Conservation (phyloP, 2,113 vertebrate genomes). For the Rhabdornis inornatus region DNA sequence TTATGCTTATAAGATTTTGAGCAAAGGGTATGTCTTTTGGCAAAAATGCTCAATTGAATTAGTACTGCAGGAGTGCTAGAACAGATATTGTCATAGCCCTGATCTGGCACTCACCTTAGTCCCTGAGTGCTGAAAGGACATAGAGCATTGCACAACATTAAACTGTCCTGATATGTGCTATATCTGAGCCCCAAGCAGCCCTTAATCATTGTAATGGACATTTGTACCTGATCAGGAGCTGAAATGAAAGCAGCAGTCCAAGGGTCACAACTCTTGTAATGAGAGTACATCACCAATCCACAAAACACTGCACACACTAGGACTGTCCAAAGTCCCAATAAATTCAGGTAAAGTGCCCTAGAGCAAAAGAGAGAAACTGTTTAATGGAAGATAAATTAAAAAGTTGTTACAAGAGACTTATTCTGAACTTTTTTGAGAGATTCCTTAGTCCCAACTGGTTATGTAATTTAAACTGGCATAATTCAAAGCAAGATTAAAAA, state of each 20-base stretch:
- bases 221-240: slow-evolving; percentile 83
- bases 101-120: background rate
- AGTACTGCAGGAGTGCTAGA: background rate
- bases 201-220: background rate
- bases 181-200: background rate
- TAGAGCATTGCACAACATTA: background rate
- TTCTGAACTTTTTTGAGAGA: background rate
- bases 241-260: slow-evolving; percentile 80
- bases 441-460: background rate
- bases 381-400: background rate
- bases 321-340: slow-evolving; percentile 82
- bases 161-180: rapidly evolving
- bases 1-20: background rate
- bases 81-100: background rate
- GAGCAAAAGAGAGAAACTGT: background rate
- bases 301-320: slow-evolving; percentile 78
- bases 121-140: background rate
- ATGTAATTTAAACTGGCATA: background rate
- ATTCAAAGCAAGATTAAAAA: background rate
- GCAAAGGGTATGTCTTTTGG: background rate
- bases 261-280: slow-evolving; percentile 82
- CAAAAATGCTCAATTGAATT: background rate
- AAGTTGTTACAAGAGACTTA: background rate
- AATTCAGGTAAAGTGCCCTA: slow-evolving; percentile 86
- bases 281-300: slow-evolving; percentile 83